These are phyloP conservation scores for Nebria brevicollis DNA, from an alignment of 2,888 invertebrate genomes.

Conservation along the genomic window DNA sequence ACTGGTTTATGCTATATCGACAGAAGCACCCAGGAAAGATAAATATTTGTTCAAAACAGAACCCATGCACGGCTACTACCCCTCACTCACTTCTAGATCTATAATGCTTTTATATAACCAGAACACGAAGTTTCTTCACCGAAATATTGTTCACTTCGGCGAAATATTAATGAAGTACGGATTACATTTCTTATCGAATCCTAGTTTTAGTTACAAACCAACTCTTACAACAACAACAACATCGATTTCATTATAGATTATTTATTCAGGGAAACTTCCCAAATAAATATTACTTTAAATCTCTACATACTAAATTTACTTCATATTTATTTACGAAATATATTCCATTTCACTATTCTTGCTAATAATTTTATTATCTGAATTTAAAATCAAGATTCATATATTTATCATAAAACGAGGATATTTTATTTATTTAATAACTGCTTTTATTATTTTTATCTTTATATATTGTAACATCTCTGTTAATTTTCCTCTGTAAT, in stretches of 20 bases:
- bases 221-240: background rate
- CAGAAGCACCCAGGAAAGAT: constrained; percentile 50
- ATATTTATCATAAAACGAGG: no score
- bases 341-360: no score
- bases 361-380: no score
- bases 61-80: constrained; percentile 19
- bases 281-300: background rate
- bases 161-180: constrained; percentile 9
- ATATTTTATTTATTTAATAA: no score
- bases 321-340: background rate
- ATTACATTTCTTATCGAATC: constrained; percentile 14
- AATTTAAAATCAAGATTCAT: no score
- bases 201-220: background rate
- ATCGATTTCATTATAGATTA: background rate
- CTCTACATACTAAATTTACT: background rate
- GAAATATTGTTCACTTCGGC: background rate
- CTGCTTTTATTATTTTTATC: no score
- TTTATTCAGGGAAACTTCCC: background rate
- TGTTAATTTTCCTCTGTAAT: no score
- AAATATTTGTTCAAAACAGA: constrained; percentile 56
- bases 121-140: constrained; percentile 8
- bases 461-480: no score
- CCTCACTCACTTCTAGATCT: constrained; percentile 18
- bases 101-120: constrained; percentile 17
- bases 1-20: constrained; percentile 54